phyloP scores from a whole-genome alignment of 2,888 invertebrate species.

The Mythimna vitellina region DNA sequence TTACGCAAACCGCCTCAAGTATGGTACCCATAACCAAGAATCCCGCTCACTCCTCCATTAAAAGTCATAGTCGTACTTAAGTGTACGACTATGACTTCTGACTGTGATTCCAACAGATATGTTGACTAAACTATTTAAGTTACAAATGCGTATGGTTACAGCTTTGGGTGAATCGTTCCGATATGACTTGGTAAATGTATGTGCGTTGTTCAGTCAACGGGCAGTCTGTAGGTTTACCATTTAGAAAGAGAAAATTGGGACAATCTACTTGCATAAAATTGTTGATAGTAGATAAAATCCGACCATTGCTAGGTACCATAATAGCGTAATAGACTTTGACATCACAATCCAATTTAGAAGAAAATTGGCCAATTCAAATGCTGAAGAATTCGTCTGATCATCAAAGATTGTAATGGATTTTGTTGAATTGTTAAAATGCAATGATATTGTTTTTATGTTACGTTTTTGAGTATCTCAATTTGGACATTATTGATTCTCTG shows the following conservation, averaged over 20 bases:
- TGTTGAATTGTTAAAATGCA: too few species aligned
- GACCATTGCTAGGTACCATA: too few species aligned
- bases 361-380: too few species aligned
- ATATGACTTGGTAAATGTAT: constrained; percentile 50
- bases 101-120: constrained; percentile 11
- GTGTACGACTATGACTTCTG: too few species aligned
- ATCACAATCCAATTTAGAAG: too few species aligned
- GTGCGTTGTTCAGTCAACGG: constrained; percentile 31
- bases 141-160: constrained; percentile 18
- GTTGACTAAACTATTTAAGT: constrained; percentile 39
- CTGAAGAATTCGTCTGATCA: too few species aligned
- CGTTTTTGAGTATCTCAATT: too few species aligned
- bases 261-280: background rate
- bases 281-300: too few species aligned
- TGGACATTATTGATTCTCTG: too few species aligned
- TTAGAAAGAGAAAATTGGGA: constrained; percentile 3
- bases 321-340: too few species aligned
- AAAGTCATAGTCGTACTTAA: background rate
- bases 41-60: background rate
- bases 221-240: constrained; percentile 10
- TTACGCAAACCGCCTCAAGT: background rate
- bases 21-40: background rate
- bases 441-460: too few species aligned
- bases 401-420: too few species aligned
- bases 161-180: constrained; percentile 27